Evolutionary conservation across 1,140 invertebrate genomes (phyloP), one percentile per base, ranked within the genome.

Genomic region (Pseudomyrmex pallidus): DNA sequence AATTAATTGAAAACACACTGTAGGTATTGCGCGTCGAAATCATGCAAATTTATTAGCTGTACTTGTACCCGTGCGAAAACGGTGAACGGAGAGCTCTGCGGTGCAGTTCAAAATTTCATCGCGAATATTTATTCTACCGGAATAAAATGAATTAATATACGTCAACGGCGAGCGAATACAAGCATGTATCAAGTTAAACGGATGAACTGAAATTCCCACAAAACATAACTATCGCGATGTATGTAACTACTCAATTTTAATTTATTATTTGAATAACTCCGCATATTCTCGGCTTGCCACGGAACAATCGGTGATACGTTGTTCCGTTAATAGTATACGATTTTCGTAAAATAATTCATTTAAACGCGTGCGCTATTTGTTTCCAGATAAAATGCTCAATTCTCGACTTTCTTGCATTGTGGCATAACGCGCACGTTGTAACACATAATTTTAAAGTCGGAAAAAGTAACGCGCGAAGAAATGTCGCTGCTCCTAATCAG

Each of bases 131-230:
- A 72, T 61, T 80, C 50, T 59, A 12, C 12, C n/a, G n/a, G 48
- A 80, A 78, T 70, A 59, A 70, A 78, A 50, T 78, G 54, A 20
- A 59, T 78, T 78, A 70, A 78, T 78, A 68, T 68, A 56, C 20
- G 44, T 78, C 59, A 63, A 17, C 22, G 12, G 7, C n/a, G 13
- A 20, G 17, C 48, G 57, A 50, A 13, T 63, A 54, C 50, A 15
- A 46, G 61, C 25, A 25, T 67, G 15, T 57, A 35, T 78, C 17
- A 68, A 78, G 61, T 78, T 78, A 78, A 68, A 59, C 44, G 44
- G 15, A 68, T 68, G 52, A 68, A 68, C 48, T 76, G 59, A 74
- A 74, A 15, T 48, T 17, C 20, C n/a, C 7, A 25, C 61, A n/a
- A 66, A 54, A 44, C 48, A 76, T 15, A 78, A 78, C 20, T 78